Percentiles rank a stretch among this genome's conserved stretches.
Conservation (phyloP, 2,113 vertebrate genomes). For the Rutilus rutilus region DNA sequence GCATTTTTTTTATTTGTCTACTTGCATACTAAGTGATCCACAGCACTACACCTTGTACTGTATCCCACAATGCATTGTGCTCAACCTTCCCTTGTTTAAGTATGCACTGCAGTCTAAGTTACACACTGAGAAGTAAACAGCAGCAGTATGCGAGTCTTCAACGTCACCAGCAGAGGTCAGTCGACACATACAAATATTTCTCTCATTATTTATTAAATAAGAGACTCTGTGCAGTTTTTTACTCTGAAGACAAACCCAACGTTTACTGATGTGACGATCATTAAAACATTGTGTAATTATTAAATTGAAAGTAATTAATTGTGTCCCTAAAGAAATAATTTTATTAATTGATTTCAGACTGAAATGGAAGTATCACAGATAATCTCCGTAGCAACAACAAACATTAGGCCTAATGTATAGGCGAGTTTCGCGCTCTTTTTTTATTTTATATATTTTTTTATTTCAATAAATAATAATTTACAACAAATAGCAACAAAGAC, state of each 20-base stretch:
- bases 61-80: not conserved
- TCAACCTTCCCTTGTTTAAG: not conserved
- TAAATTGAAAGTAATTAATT: not conserved
- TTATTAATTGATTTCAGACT: not conserved
- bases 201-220: not conserved
- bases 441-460: not conserved
- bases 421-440: not conserved
- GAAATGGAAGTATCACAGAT: no score
- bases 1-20: not conserved
- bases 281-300: no score
- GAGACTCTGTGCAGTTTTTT: not conserved
- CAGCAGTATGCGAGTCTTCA: not conserved
- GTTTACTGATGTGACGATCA: not conserved
- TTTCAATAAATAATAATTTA: no score
- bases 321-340: not conserved
- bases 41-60: not conserved
- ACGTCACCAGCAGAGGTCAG: constrained; percentile 41
- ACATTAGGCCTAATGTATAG: not conserved
- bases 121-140: not conserved
- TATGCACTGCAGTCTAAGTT: not conserved
- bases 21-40: not conserved
- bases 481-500: no score
- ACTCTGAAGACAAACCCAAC: not conserved
- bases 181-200: not conserved
- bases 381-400: no score